phyloP scores from a whole-genome alignment of 1,140 invertebrate species.

The Tachypleus tridentatus region DNA sequence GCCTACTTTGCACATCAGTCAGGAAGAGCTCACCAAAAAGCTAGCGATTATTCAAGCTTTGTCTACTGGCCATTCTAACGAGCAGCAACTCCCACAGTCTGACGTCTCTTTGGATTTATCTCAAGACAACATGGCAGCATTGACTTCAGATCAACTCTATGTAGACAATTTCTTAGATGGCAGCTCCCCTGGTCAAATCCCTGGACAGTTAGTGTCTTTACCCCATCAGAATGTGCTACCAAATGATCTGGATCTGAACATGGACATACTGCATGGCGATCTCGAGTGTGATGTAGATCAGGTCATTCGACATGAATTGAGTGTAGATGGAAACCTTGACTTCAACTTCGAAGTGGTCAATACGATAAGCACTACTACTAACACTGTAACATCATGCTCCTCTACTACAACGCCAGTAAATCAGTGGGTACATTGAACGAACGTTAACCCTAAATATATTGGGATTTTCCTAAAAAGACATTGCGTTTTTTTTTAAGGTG shows the following conservation, averaged over 20 bases:
- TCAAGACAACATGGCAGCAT: too few relatives aligned
- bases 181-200: too few relatives aligned
- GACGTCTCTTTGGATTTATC: too few relatives aligned
- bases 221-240: slow-evolving; percentile 11
- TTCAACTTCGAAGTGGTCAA: slow-evolving; percentile 57
- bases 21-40: slow-evolving; percentile 1
- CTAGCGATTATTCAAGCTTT: not conserved
- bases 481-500: too few relatives aligned
- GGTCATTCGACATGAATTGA: slow-evolving; percentile 83
- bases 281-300: slow-evolving; percentile 93
- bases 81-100: not conserved
- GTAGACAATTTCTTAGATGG: too few relatives aligned
- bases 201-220: too few relatives aligned
- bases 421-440: too few relatives aligned
- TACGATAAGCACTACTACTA: not conserved
- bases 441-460: too few relatives aligned
- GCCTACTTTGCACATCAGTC: not conserved
- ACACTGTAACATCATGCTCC: not conserved
- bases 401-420: too few relatives aligned
- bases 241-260: slow-evolving; percentile 62
- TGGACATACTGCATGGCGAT: slow-evolving; percentile 61
- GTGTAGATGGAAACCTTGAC: slow-evolving; percentile 76
- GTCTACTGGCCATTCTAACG: slow-evolving; percentile 1
- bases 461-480: too few relatives aligned
- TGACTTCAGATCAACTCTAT: not conserved